These are phyloP conservation scores for Paratrypauchen microcephalus DNA, from an alignment of 2,797 vertebrate species.

Conservation along the genomic window DNA sequence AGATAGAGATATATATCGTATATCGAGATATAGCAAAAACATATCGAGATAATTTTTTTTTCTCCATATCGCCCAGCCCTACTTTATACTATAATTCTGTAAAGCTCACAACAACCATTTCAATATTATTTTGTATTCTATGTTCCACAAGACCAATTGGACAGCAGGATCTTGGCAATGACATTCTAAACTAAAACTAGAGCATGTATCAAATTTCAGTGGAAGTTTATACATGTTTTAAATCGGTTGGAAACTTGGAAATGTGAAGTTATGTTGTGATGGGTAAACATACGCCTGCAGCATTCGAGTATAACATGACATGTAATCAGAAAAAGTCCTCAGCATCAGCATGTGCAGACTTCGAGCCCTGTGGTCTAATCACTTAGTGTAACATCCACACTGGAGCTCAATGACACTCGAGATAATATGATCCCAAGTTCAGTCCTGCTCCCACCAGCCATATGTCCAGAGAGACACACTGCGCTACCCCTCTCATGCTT, in stretches of 20 bases:
- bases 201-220: no score
- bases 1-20: no score
- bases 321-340: neutral
- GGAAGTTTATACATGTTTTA: neutral
- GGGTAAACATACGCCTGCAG: neutral
- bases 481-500: neutral
- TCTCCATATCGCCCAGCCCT: no score
- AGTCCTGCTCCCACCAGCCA: constrained; percentile 6
- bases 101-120: no score
- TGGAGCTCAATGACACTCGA: neutral
- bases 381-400: constrained; percentile 5
- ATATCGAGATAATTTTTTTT: no score
- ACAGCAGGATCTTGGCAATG: no score
- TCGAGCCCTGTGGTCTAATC: neutral
- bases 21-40: no score
- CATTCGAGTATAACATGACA: neutral
- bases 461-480: constrained; percentile 16
- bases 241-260: neutral
- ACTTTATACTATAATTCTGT: no score
- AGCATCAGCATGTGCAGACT: neutral
- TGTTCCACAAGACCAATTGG: no score
- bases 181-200: no score
- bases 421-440: constrained; percentile 1
- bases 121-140: no score
- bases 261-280: neutral